Evolutionary conservation across 1,140 invertebrate genomes (phyloP).

Genomic region (Periplaneta americana): DNA sequence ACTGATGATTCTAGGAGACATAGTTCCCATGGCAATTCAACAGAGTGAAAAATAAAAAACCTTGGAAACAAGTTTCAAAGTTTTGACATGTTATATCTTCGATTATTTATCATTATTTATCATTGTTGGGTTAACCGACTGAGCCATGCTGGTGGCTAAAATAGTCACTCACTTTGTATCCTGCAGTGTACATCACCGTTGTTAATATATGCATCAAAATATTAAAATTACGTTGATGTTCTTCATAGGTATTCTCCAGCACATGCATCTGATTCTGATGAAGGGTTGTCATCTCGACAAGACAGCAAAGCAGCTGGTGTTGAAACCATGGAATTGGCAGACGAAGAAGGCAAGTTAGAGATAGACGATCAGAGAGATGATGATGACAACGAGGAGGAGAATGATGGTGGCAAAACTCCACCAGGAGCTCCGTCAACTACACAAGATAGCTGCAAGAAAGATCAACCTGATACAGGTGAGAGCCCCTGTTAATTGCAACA

Average conservation of each 20-base stretch:
- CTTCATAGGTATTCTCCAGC: not conserved
- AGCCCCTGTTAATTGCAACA: not conserved
- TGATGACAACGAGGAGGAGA: not conserved
- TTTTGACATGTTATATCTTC: too few relatives aligned
- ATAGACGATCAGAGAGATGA: not conserved
- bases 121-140: too few relatives aligned
- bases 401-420: not conserved
- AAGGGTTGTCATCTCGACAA: not conserved
- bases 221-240: not conserved
- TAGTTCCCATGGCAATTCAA: too few relatives aligned
- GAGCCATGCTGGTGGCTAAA: too few relatives aligned
- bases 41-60: too few relatives aligned
- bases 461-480: not conserved
- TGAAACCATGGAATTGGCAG: not conserved
- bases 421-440: not conserved
- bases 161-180: too few relatives aligned
- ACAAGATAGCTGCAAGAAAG: not conserved
- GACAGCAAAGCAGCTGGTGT: not conserved
- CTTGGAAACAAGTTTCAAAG: too few relatives aligned
- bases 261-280: not conserved
- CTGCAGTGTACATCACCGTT: too few relatives aligned
- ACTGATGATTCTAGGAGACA: too few relatives aligned
- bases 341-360: not conserved
- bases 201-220: too few relatives aligned
- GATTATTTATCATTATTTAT: too few relatives aligned